phyloP scores from a whole-genome alignment of 2,888 invertebrate genomes.

The Diabrotica balteata region DNA sequence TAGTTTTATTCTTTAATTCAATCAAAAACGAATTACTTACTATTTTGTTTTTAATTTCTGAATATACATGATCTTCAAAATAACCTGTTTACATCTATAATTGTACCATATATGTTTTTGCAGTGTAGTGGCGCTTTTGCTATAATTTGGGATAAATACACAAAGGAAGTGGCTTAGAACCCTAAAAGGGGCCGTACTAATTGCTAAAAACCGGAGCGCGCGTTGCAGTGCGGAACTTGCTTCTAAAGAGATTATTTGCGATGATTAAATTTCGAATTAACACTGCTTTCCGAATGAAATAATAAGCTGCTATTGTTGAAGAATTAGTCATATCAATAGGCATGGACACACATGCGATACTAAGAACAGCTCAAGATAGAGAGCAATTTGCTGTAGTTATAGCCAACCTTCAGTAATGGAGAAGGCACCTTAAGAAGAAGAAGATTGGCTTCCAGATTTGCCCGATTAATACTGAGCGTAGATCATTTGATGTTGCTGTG shows the following conservation, averaged over 20 bases:
- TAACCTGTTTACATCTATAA: constrained; percentile 6
- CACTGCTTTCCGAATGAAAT: constrained; percentile 21
- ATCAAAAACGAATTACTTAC: too few species aligned
- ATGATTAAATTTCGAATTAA: constrained; percentile 34
- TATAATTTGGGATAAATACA: constrained; percentile 12
- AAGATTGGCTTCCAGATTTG: constrained; percentile 9
- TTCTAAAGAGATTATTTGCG: constrained; percentile 28
- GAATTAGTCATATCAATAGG: constrained; percentile 21
- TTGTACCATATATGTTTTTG: constrained; percentile 26
- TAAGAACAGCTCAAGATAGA: too few species aligned
- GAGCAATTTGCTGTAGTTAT: too few species aligned
- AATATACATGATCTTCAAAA: too few species aligned
- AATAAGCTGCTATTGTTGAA: constrained; percentile 30
- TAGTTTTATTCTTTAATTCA: too few species aligned
- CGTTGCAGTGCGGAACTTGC: constrained; percentile 17
- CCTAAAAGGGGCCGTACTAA: constrained; percentile 29
- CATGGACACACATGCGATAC: too few species aligned
- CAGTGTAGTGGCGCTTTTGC: neutral
- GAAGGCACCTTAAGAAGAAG: too few species aligned
- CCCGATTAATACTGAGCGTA: too few species aligned
- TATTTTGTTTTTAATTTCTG: too few species aligned
- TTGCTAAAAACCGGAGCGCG: constrained; percentile 31
- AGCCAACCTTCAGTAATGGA: too few species aligned
- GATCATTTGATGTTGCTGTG: too few species aligned
- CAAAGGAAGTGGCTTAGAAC: constrained; percentile 34